phyloP scores from a whole-genome alignment of 1,140 invertebrate species.

The Oedothorax gibbosus region DNA sequence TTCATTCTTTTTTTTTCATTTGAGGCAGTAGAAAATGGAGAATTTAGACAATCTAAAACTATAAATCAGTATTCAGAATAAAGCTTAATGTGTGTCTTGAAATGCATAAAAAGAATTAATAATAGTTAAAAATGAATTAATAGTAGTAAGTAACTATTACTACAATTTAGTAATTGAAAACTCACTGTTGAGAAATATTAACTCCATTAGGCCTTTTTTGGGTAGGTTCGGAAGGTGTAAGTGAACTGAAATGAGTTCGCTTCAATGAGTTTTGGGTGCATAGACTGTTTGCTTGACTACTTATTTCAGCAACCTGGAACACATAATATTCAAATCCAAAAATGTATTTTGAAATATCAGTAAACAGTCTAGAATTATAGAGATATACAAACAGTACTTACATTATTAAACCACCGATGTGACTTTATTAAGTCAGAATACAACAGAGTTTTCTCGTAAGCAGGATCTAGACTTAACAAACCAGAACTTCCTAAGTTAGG shows the following conservation, averaged over 20 bases:
- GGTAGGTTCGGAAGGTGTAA: constrained; percentile 76
- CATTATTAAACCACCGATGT: constrained; percentile 93
- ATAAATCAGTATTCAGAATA: not conserved
- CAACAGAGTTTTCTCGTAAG: constrained; percentile 85
- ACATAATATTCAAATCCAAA: constrained; percentile 37
- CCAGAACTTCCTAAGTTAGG: constrained; percentile 83
- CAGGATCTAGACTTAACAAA: constrained; percentile 86
- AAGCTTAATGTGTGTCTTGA: not conserved
- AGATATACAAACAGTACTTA: constrained; percentile 65
- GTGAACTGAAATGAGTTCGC: constrained; percentile 77
- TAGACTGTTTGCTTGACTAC: constrained; percentile 79
- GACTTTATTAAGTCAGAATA: constrained; percentile 87
- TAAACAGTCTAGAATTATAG: not conserved
- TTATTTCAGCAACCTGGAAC: constrained; percentile 81
- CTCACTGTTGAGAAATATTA: constrained; percentile 84
- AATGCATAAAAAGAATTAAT: not conserved
- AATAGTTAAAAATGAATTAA: not conserved
- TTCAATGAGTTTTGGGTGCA: constrained; percentile 86
- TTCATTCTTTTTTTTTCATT: no score
- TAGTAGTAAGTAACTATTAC: no score
- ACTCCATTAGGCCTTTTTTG: constrained; percentile 82
- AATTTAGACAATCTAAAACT: not conserved
- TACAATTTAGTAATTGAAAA: not conserved
- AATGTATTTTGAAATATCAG: not conserved
- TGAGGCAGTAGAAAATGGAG: no score